Evolutionary conservation across 2,797 vertebrate species (phyloP).

Genomic region (Liparis tanakae): DNA sequence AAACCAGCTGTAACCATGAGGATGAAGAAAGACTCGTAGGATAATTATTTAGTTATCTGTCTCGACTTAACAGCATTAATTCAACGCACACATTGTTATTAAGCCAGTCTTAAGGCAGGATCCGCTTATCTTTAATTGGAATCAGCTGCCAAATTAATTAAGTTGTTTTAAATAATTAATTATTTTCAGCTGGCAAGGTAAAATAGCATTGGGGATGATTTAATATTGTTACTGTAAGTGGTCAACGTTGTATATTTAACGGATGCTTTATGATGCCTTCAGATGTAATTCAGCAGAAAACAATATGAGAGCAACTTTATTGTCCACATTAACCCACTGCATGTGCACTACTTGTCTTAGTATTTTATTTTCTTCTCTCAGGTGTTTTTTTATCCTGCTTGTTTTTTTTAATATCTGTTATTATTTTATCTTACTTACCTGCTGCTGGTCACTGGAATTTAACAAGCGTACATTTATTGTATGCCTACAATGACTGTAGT

Average conservation of each 20-base stretch:
- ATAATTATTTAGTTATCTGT: conserved; percentile 39
- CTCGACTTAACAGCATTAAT: conserved; percentile 27
- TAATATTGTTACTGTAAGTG: not conserved
- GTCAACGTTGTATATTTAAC: not conserved
- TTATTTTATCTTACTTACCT: too few species aligned
- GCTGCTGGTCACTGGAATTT: too few species aligned
- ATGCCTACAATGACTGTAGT: too few species aligned
- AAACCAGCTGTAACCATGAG: conserved; percentile 17
- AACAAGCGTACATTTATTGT: too few species aligned
- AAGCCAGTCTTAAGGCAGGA: conserved; percentile 10
- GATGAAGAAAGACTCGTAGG: conserved; percentile 20
- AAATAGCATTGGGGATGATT: not conserved
- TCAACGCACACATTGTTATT: conserved; percentile 29
- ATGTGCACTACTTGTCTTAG: too few species aligned
- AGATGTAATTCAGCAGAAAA: not conserved
- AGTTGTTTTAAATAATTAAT: not conserved
- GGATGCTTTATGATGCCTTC: conserved; percentile 6
- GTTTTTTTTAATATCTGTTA: too few species aligned
- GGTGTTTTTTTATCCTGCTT: too few species aligned
- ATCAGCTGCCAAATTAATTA: not conserved
- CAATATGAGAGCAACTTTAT: not conserved
- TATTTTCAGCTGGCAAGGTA: not conserved
- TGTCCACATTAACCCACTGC: too few species aligned
- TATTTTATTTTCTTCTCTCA: too few species aligned
- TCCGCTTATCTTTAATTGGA: conserved; percentile 1